Evolutionary conservation across 2,797 vertebrate species (phyloP).

Genomic region (Enteromius unitaeniatus): DNA sequence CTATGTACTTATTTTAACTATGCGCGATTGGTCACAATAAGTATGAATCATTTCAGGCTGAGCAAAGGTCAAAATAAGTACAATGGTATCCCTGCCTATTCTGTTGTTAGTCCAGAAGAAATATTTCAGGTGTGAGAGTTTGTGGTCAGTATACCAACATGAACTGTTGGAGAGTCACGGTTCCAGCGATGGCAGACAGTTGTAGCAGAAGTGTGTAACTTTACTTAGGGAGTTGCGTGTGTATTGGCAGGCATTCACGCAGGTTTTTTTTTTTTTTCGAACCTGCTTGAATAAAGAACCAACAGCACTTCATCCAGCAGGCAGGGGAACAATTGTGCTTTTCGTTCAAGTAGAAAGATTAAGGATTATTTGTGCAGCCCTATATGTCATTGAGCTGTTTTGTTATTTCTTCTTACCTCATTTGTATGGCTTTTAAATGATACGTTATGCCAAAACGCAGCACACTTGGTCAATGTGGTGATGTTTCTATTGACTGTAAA

Average conservation of each 20-base stretch:
- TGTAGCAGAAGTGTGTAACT: conserved; percentile 6
- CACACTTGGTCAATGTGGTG: conserved; percentile 60
- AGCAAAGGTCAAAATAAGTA: conserved; percentile 45
- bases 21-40: conserved; percentile 21
- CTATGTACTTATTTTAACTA: conserved; percentile 7
- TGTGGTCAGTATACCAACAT: conserved; percentile 35
- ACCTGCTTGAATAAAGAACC: conserved; percentile 73
- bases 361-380: conserved; percentile 60
- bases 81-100: conserved; percentile 32
- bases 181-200: not conserved
- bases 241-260: conserved; percentile 61
- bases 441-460: conserved; percentile 64
- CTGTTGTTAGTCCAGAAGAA: conserved; percentile 59
- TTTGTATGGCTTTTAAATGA: conserved; percentile 67
- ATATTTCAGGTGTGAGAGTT: conserved; percentile 63
- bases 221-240: conserved; percentile 52
- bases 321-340: conserved; percentile 65
- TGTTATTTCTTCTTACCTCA: conserved; percentile 56
- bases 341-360: conserved; percentile 66
- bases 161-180: conserved; percentile 3
- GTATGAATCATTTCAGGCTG: conserved; percentile 27
- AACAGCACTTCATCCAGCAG: conserved; percentile 38
- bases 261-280: conserved; percentile 33
- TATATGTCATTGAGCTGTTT: conserved; percentile 64
- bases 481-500: conserved; percentile 69